Base-by-base conservation (phyloP, 2,113 vertebrate species). In the Sinocyclocheilus anshuiensis region DNA sequence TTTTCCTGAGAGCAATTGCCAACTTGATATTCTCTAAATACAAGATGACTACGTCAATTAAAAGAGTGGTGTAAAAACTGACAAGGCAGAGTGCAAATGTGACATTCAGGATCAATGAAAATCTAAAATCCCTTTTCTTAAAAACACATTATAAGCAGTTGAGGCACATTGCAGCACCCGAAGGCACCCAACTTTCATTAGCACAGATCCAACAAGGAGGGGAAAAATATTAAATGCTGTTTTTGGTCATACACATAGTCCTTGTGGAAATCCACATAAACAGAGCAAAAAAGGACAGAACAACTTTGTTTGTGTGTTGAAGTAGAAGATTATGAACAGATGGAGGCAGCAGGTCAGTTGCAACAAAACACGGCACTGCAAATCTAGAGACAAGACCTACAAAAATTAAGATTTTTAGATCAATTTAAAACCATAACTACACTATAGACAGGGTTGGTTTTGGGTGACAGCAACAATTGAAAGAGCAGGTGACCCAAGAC, bases 101-200 rank as follows among this genome's bases (percentile, higher is more conserved):
- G 78, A 45, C 59, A 45, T 80, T 80, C 50, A 59, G 20, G 13
- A 81, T 48, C 59, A 26, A 48, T 20, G 11, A 61, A 42, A 81
- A 81, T 45, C 39, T 48, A 48, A 65, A 74, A 61, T 61, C 72
- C 55, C 16, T 75, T 81, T 10, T 18, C 11, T 18, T 55, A 72
- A 26, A 63, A 63, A 45, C n/a, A 59, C 20, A 16, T 18, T n/a
- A 3, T 2, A 59, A 77, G 76, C 48, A 22, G 76, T 16, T 10
- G 48, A 77, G 8, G 3, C 16, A 9, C 24, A 10, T 57, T 1
- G 16, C 33, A 5, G 33, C 18, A 78, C 26, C 6, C 57, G 50
- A 78, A 53, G 4, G 24, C 20, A 75, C 11, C 11, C 72, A 48
- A 75, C 26, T 33, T 33, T 55, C 77, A 57, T 39, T 57, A 79